phyloP scores from a whole-genome alignment of 2,888 invertebrate genomes.

The Pherbina coryleti region DNA sequence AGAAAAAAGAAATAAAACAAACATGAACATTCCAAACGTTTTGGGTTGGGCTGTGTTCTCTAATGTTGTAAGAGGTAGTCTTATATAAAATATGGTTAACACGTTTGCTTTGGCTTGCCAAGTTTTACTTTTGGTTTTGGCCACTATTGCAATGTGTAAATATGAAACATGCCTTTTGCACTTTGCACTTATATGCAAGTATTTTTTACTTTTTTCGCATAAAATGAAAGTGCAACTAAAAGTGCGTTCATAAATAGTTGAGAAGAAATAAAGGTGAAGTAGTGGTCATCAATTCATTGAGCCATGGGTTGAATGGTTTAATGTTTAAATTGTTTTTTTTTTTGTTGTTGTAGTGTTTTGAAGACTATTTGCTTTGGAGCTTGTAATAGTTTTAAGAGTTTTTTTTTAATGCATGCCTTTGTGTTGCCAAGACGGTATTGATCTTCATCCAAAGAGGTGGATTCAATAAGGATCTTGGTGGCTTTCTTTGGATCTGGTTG shows the following conservation, averaged over 20 bases:
- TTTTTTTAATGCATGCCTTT: constrained; percentile 81
- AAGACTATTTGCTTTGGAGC: neutral
- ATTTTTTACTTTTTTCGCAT: neutral
- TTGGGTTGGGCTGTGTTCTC: neutral
- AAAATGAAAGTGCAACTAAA: neutral
- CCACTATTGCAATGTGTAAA: neutral
- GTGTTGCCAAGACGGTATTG: constrained; percentile 97
- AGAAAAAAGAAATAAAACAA: neutral
- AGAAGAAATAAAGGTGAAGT: neutral
- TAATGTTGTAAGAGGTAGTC: neutral
- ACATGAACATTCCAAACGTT: constrained; percentile 6
- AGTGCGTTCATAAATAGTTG: neutral
- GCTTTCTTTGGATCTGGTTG: constrained; percentile 84
- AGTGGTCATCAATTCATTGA: neutral
- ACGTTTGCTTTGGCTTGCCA: neutral
- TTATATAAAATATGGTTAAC: neutral
- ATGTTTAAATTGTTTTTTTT: neutral
- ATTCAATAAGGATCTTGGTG: constrained; percentile 85
- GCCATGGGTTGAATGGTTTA: neutral
- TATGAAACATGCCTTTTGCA: neutral
- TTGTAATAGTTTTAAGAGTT: neutral
- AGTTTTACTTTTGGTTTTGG: constrained; percentile 10
- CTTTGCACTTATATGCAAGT: neutral
- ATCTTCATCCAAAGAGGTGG: constrained; percentile 87
- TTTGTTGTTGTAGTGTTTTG: neutral